A percentile compares a stretch with the other conserved stretches of the same genome.
Evolutionary conservation across 2,888 invertebrate species (phyloP).

Genomic region (Thera obeliscata): DNA sequence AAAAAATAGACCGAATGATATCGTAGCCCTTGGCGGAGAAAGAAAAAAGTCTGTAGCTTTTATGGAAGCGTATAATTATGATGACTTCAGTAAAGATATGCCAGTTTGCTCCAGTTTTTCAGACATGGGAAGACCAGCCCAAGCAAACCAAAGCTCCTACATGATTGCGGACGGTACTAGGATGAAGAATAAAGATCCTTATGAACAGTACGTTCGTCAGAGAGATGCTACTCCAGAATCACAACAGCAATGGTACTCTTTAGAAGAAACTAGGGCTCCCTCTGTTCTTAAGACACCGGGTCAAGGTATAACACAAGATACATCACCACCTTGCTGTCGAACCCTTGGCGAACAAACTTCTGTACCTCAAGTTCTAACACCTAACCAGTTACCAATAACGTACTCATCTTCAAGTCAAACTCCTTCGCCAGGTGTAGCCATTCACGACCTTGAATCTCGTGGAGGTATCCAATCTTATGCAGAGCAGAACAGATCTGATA

Average conservation of each 20-base stretch:
- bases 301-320: neutral
- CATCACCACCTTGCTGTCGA: slow-evolving; percentile 11
- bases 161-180: slow-evolving; percentile 39
- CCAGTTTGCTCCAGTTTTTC: slow-evolving; percentile 49
- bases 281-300: neutral
- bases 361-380: slow-evolving; percentile 1
- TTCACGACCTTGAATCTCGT: neutral
- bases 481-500: slow-evolving; percentile 1
- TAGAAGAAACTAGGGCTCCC: slow-evolving; percentile 22
- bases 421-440: neutral
- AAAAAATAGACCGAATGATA: slow-evolving; percentile 47
- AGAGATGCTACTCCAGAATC: slow-evolving; percentile 18
- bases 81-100: slow-evolving; percentile 50
- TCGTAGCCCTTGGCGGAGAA: slow-evolving; percentile 23
- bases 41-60: slow-evolving; percentile 47
- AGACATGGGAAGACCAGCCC: slow-evolving; percentile 27
- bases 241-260: slow-evolving; percentile 27
- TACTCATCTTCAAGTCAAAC: slow-evolving; percentile 14
- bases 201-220: slow-evolving; percentile 12
- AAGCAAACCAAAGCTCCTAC: slow-evolving; percentile 34
- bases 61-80: slow-evolving; percentile 46
- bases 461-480: neutral
- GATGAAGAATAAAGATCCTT: slow-evolving; percentile 15
- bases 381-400: neutral
- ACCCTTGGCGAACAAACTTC: neutral